Conservation (phyloP, 2,797 vertebrate species). For the Danio kyathit region DNA sequence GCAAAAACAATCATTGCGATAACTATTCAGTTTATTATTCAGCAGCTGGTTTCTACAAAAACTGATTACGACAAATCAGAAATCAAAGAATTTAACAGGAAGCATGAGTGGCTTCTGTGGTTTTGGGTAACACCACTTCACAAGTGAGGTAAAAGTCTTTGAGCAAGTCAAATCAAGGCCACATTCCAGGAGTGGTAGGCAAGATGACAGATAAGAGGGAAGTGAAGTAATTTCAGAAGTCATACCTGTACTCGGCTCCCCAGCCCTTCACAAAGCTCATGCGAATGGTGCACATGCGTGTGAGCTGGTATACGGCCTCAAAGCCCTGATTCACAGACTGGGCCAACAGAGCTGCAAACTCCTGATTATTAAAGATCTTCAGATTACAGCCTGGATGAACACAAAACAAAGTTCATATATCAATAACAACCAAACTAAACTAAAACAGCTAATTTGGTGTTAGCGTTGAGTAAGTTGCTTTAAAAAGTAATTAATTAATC, state of each 20-base stretch:
- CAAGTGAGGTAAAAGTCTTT: constrained; percentile 25
- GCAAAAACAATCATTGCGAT: neutral
- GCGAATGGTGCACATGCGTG: constrained; percentile 97
- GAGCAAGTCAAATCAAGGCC: constrained; percentile 3
- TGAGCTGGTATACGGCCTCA: constrained; percentile 97
- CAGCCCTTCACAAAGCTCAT: constrained; percentile 99
- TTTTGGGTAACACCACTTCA: constrained; percentile 25
- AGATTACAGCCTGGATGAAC: constrained; percentile 90
- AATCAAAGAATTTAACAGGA: constrained; percentile 18
- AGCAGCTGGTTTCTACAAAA: neutral
- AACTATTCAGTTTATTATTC: neutral
- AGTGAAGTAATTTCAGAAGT: constrained; percentile 5
- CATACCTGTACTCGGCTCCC: constrained; percentile 97
- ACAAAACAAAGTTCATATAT: constrained; percentile 10
- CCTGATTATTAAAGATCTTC: constrained; percentile 99
- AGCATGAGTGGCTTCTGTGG: constrained; percentile 14
- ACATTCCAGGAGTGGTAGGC: constrained; percentile 8
- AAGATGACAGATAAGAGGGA: neutral
- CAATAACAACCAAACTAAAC: neutral
- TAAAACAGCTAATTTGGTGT: neutral
- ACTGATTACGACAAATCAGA: neutral
- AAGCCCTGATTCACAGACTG: constrained; percentile 99
- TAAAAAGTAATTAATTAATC: no score
- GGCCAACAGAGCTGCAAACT: constrained; percentile 94
- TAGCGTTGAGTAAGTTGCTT: no score